Evolutionary conservation across 1,140 invertebrate genomes (phyloP).

Genomic region (Amphibalanus amphitrite): DNA sequence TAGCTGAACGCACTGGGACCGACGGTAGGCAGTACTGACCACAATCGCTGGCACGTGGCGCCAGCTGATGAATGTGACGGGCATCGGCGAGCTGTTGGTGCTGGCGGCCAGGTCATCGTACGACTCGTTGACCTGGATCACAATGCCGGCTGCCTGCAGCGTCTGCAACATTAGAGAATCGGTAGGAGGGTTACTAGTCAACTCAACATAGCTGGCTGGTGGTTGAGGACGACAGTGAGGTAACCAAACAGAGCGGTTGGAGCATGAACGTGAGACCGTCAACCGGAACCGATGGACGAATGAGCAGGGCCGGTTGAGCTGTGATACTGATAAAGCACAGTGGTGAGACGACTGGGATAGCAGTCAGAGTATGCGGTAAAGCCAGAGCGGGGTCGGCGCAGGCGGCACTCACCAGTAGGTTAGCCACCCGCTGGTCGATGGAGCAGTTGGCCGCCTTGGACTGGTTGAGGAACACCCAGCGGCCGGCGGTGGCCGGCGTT

Average conservation of each 20-base stretch:
- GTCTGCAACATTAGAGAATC: background rate
- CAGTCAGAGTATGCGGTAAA: conserved; percentile 11
- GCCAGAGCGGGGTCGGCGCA: background rate
- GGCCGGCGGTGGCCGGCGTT: conserved; percentile 12
- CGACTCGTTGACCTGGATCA: background rate
- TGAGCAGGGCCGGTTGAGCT: too few species aligned
- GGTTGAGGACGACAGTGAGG: too few species aligned
- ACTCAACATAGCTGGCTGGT: background rate
- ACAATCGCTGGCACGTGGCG: background rate
- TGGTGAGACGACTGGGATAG: too few species aligned
- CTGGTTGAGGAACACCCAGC: conserved; percentile 6
- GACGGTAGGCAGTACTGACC: too few species aligned
- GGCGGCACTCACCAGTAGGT: background rate
- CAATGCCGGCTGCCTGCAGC: background rate
- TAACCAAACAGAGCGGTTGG: too few species aligned
- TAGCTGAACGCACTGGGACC: too few species aligned
- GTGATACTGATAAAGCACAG: too few species aligned
- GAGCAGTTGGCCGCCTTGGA: conserved; percentile 8
- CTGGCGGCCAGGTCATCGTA: background rate
- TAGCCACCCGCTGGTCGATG: background rate
- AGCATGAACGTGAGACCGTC: too few species aligned
- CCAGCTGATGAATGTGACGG: background rate
- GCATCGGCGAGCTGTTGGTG: background rate
- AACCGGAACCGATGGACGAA: too few species aligned
- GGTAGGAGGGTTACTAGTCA: background rate